phyloP scores from a whole-genome alignment of 2,888 invertebrate genomes.

The Acanthopleura granulata region DNA sequence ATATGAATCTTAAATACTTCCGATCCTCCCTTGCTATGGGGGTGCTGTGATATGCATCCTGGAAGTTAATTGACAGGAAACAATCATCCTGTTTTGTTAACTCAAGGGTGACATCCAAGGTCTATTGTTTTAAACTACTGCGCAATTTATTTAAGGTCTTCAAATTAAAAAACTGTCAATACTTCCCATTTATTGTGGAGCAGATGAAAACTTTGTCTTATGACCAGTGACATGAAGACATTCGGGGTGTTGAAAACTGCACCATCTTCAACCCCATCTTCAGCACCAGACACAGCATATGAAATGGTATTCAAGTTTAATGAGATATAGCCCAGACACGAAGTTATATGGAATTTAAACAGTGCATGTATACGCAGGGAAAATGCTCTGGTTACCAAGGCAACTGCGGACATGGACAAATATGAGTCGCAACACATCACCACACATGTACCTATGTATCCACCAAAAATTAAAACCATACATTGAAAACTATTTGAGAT shows the following conservation, averaged over 20 bases:
- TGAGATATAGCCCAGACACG: no score
- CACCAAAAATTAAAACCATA: no score
- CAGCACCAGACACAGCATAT: no score
- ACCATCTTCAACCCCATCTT: no score
- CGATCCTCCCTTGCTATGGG: background rate
- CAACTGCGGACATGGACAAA: no score
- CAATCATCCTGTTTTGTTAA: background rate
- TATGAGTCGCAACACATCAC: no score
- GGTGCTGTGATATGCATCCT: constrained; percentile 10
- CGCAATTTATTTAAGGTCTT: background rate
- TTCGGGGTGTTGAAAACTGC: no score
- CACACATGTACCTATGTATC: no score
- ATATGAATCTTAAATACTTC: constrained; percentile 10
- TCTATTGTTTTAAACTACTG: background rate
- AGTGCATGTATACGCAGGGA: background rate
- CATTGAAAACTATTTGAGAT: no score
- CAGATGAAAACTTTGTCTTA: background rate
- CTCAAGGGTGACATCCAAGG: constrained; percentile 9
- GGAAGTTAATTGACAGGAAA: constrained; percentile 6
- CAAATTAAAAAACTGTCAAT: background rate
- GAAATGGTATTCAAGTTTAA: no score
- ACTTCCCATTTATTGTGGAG: background rate
- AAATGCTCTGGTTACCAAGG: no score
- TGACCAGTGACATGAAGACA: background rate
- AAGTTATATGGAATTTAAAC: background rate